A percentile compares a stretch with the other conserved stretches of the same genome.
phyloP scores from a whole-genome alignment of 2,113 vertebrate species.

The Eira barbara region DNA sequence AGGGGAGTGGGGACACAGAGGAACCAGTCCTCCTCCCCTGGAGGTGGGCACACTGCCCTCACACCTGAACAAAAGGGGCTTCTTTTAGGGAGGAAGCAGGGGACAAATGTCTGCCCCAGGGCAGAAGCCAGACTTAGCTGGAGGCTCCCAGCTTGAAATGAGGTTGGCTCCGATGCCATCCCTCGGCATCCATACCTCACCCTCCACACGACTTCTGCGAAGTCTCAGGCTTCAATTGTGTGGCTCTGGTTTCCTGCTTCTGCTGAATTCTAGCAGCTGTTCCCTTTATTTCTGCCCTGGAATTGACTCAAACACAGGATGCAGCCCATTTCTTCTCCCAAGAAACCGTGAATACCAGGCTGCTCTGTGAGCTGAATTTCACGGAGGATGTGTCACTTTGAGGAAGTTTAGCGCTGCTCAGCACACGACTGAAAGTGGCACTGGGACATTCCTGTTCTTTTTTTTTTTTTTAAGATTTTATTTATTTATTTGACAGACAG shows the following conservation, averaged over 20 bases:
- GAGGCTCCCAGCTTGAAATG: background rate
- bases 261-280: constrained; percentile 45
- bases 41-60: background rate
- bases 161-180: background rate
- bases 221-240: background rate
- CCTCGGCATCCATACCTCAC: background rate
- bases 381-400: background rate
- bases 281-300: constrained; percentile 53
- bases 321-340: constrained; percentile 51
- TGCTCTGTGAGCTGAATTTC: constrained; percentile 51
- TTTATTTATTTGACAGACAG: too few relatives aligned
- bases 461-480: too few relatives aligned
- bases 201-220: background rate
- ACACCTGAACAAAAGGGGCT: background rate
- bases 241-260: constrained; percentile 41
- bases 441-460: background rate
- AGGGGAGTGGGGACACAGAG: background rate
- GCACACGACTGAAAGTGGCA: background rate
- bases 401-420: background rate
- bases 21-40: background rate
- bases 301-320: constrained; percentile 22
- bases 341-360: constrained; percentile 30
- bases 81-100: background rate
- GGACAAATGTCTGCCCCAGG: background rate
- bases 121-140: background rate